Percentiles rank a stretch among this genome's conserved stretches.
phyloP scores from a whole-genome alignment of 2,797 vertebrate species.

The Iguana delicatissima region DNA sequence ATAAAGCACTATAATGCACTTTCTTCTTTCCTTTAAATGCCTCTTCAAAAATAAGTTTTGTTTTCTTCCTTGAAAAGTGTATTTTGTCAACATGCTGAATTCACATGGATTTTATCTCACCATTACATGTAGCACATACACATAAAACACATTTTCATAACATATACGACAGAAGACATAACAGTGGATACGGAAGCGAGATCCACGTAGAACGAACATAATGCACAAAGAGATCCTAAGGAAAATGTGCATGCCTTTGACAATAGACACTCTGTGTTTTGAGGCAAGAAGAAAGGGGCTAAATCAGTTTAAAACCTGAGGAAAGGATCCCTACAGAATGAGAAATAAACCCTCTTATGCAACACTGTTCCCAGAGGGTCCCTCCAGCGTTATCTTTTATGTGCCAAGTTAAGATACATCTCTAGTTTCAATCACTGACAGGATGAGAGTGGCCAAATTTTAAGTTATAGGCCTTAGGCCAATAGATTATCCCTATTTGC shows the following conservation, averaged over 20 bases:
- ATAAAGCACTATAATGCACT: background rate
- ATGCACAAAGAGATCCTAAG: background rate
- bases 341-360: background rate
- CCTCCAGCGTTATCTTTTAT: background rate
- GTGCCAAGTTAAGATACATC: background rate
- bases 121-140: background rate
- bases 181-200: background rate
- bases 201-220: background rate
- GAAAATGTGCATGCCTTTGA: background rate
- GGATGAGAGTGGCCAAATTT: background rate
- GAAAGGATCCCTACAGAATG: background rate
- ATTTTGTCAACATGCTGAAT: background rate
- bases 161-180: background rate
- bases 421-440: background rate
- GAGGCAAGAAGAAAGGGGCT: background rate
- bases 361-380: background rate
- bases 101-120: background rate
- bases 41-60: background rate
- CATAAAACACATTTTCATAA: background rate
- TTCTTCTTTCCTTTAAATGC: background rate
- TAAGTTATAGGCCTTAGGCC: background rate
- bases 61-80: background rate
- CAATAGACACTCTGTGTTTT: background rate
- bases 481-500: background rate
- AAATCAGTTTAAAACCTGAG: background rate